Base-by-base conservation (phyloP, 2,888 invertebrate genomes). In the Ormia ochracea region DNA sequence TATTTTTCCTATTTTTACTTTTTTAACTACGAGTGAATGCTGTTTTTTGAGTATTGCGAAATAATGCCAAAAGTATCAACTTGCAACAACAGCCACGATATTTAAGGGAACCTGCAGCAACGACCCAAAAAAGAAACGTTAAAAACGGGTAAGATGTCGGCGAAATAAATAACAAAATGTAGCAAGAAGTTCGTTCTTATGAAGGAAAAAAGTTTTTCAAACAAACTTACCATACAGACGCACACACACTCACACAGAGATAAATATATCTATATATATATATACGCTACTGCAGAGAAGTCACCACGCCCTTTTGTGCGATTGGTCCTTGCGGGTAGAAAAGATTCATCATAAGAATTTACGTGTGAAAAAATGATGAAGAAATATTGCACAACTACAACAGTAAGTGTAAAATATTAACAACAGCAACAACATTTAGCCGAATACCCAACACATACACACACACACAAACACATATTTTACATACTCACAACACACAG, bases 281-380 rank as follows among this genome's bases (percentile, higher is more conserved):
- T n/a, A n/a, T n/a, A n/a, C n/a, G n/a, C n/a, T 50, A 6, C 28
- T n/a, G 33, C 50, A 58, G 19, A 52, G 48, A 38, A 70, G 65
- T 78, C 86, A 87, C 86, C 86, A 86, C 86, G 86, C 86, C 86
- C 87, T 86, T 85, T 87, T 85, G 85, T 87, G 85, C 86, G 86
- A 86, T 86, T 86, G 86, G 86, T 86, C 87, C 87, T 87, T 87
- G 86, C 86, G 85, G 85, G 85, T 84, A 85, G 85, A 87, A 87
- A 87, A 87, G 86, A 87, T 87, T 85, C 87, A 84, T 84, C 87
- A 86, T 85, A 86, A 87, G 87, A 87, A 86, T 87, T 87, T 86
- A 85, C 86, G 86, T 86, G 87, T 86, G 87, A 86, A 86, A 87
- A 86, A 87, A 85, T 87, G 87, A 86, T 86, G 85, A 85, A 85